These are phyloP conservation scores for Eristalinus sepulchralis DNA, from an alignment of 2,888 invertebrate genomes.

Conservation along the genomic window DNA sequence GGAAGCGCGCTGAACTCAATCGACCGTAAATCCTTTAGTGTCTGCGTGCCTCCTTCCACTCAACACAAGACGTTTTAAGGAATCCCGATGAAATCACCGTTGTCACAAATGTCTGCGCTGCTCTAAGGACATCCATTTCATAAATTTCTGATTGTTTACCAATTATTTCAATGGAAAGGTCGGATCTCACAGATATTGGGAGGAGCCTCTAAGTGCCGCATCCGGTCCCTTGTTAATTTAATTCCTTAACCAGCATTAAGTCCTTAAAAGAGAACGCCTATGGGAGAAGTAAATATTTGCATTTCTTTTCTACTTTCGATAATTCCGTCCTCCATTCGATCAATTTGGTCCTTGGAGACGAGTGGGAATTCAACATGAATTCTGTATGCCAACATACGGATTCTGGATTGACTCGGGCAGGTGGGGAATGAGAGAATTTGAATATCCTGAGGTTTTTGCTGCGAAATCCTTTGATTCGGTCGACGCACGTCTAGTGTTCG, in stretches of 20 bases:
- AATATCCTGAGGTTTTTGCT: background rate
- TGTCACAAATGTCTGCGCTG: background rate
- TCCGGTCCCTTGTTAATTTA: background rate
- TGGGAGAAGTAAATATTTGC: background rate
- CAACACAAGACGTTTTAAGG: background rate
- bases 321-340: background rate
- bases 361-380: background rate
- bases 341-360: background rate
- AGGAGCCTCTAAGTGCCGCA: background rate
- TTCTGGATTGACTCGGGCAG: background rate
- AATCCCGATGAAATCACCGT: background rate
- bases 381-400: background rate
- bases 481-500: background rate
- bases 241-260: background rate
- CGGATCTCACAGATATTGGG: background rate
- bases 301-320: background rate
- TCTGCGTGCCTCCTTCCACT: background rate
- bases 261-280: background rate
- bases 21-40: too few relatives aligned
- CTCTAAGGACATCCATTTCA: background rate
- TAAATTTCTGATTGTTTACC: background rate
- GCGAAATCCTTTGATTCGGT: background rate
- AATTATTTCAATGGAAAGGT: background rate
- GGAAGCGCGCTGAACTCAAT: too few relatives aligned
- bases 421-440: background rate